phyloP scores from a whole-genome alignment of 2,113 vertebrate genomes.

The Corvus cornix region DNA sequence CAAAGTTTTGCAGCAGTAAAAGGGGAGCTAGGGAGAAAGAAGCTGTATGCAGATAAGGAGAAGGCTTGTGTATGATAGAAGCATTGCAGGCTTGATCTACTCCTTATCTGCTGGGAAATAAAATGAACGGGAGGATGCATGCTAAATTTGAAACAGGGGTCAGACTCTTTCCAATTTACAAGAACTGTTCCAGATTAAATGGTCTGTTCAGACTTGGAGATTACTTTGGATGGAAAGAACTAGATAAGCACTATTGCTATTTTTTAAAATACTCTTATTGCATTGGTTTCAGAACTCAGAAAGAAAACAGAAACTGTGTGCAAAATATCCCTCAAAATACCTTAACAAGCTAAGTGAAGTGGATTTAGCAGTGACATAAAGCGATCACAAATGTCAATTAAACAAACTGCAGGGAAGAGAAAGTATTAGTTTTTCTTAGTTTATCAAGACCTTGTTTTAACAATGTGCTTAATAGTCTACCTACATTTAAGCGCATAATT shows the following conservation, averaged over 20 bases:
- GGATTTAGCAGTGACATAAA: background rate
- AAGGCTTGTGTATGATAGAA: background rate
- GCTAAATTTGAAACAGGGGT: constrained; percentile 8
- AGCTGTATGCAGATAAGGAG: background rate
- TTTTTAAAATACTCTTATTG: background rate
- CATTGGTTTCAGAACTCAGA: background rate
- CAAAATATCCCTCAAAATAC: background rate
- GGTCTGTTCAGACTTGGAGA: background rate
- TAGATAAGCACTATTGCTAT: background rate
- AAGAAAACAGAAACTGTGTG: background rate
- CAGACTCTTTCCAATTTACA: background rate
- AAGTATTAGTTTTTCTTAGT: background rate
- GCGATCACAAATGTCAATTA: background rate
- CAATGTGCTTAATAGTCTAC: background rate
- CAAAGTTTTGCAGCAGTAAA: background rate
- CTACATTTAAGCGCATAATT: background rate
- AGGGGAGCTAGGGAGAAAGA: background rate
- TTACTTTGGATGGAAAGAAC: background rate
- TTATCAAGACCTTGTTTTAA: background rate
- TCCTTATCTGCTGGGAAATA: background rate
- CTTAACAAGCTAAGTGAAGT: background rate
- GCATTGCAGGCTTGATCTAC: background rate
- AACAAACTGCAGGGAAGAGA: background rate
- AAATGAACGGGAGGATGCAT: background rate
- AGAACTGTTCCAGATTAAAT: background rate